A percentile compares a stretch with the other conserved stretches of the same genome.
Evolutionary conservation across 92 coral and sea anemone species (phyloP).

Genomic region (Umimayanthus chanpuru): DNA sequence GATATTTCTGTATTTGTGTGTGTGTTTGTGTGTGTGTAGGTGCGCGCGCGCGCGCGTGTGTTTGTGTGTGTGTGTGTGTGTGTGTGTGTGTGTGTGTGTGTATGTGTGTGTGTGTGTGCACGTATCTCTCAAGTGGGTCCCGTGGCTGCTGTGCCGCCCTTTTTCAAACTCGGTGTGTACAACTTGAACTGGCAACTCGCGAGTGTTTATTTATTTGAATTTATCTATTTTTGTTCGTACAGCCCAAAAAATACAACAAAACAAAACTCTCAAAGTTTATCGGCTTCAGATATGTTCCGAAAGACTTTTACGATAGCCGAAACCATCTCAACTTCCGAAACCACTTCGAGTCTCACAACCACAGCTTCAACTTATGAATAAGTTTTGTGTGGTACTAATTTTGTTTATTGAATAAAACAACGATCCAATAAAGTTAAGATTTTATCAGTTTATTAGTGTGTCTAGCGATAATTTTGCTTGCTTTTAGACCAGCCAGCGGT

Average conservation of each 20-base stretch:
- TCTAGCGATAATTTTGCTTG: background rate
- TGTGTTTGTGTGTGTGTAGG: too few species aligned
- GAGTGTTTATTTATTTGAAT: background rate
- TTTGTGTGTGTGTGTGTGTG: too few species aligned
- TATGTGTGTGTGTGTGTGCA: too few species aligned
- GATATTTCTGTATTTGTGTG: too few species aligned
- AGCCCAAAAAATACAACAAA: background rate
- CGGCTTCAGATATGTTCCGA: background rate
- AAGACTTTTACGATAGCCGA: background rate
- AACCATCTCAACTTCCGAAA: background rate
- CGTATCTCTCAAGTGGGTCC: too few species aligned
- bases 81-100: too few species aligned
- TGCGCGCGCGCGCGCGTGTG: too few species aligned
- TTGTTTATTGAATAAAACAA: slow-evolving; percentile 6
- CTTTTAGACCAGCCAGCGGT: background rate
- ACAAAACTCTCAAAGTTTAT: slow-evolving; percentile 13
- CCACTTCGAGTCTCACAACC: background rate
- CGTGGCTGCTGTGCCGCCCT: too few species aligned
- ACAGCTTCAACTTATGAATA: slow-evolving; percentile 5
- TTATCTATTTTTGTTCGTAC: background rate
- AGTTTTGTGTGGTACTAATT: background rate
- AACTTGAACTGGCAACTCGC: background rate
- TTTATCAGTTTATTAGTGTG: slow-evolving; percentile 3
- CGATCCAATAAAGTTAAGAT: slow-evolving; percentile 21
- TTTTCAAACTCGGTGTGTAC: too few species aligned